Conservation (phyloP, 2,797 vertebrate genomes). For the Dendrocincla fuliginosa region DNA sequence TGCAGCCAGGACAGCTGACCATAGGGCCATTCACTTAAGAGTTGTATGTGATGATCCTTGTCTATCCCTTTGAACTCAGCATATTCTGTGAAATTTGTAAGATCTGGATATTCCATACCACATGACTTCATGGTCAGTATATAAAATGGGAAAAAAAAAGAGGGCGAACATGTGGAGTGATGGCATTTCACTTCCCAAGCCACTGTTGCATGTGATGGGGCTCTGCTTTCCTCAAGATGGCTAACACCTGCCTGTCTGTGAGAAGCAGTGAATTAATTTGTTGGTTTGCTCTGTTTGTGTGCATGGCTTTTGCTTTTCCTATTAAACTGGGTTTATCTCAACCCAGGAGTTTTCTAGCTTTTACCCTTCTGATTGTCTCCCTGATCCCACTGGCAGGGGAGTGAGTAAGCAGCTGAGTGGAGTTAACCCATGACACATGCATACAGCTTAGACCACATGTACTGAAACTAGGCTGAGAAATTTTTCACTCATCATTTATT, state of each 20-base stretch:
- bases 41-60: background rate
- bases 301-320: background rate
- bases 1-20: background rate
- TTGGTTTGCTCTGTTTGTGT: background rate
- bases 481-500: background rate
- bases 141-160: background rate
- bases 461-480: background rate
- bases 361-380: background rate
- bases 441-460: rapidly evolving
- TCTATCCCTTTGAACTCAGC: background rate
- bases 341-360: background rate
- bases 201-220: rapidly evolving
- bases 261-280: background rate
- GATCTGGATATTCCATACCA: background rate
- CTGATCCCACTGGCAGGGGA: background rate
- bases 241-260: background rate
- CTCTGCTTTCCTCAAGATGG: background rate
- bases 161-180: background rate
- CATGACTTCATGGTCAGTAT: background rate
- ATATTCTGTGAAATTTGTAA: background rate
- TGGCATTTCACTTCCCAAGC: background rate
- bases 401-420: background rate
- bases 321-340: background rate
- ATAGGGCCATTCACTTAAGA: background rate
- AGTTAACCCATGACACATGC: background rate